Evolutionary conservation across 1,140 invertebrate species (phyloP), one percentile per base, ranked within the genome.

Genomic region (Panagrolaimus sp.): DNA sequence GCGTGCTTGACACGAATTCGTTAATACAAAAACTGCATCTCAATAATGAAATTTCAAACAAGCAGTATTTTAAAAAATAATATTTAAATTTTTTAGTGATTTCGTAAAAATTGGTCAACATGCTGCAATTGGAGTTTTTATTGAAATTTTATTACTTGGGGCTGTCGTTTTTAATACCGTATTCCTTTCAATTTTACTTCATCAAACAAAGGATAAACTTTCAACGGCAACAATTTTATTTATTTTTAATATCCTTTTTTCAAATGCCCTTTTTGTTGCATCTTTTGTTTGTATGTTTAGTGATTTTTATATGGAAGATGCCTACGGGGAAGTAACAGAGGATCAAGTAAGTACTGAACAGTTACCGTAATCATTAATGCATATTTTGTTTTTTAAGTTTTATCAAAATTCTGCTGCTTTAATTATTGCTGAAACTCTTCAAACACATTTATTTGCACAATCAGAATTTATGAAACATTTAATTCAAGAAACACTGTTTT

Each of bases 161-260:
- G 75, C 76, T 0, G 79, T 78, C 28, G 69, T 71, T 14, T n/a
- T 75, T 10, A 81, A 78, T 69, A 75, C 78, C 10, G 28, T 70
- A 15, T 28, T 78, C 43, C 47, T 82, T 5, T 74, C 76, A n/a
- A 64, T 70, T 17, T 55, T 82, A 17, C 64, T 79, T 9, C 47
- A 65, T 28, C 79, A 82, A 71, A 82, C 82, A 7, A 65, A 72
- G 17, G 64, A 72, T 15, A 58, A 83, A 9, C 70, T 82, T 24
- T 82, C 80, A 7, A 83, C 82, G 21, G 80, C 81, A 5, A 83
- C 82, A 15, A 75, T 82, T 63, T 71, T 82, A 6, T 82, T 82
- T 63, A 77, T 82, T 28, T 78, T 83, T 52, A 82, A 82, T 63
- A 82, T 82, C 52, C 58, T 82, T 17, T 83, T 83, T 28, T 84